Conservation (phyloP, 2,888 invertebrate species). For the Mamestra brassicae region DNA sequence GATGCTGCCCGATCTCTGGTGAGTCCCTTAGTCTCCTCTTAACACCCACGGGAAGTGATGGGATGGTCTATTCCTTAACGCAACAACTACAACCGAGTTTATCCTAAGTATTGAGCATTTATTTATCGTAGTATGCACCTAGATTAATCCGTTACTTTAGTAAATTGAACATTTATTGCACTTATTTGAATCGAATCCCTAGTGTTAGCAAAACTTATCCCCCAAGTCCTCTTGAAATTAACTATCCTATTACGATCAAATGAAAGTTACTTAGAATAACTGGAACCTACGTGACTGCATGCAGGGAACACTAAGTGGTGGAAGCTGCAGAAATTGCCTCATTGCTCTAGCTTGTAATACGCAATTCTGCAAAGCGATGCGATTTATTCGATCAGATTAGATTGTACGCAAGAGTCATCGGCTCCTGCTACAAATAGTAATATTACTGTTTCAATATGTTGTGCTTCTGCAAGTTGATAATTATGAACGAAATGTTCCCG, state of each 20-base stretch:
- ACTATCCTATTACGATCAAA: slow-evolving; percentile 17
- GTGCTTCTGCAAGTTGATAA: slow-evolving; percentile 20
- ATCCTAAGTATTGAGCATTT: background rate
- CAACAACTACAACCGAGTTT: background rate
- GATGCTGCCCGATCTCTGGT: no score
- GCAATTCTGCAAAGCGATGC: slow-evolving; percentile 48
- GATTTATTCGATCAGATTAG: slow-evolving; percentile 44
- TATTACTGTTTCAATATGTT: slow-evolving; percentile 4
- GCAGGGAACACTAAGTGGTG: slow-evolving; percentile 25
- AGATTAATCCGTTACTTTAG: background rate
- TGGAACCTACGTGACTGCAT: slow-evolving; percentile 43
- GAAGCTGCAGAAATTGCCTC: slow-evolving; percentile 41
- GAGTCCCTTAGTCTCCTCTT: no score
- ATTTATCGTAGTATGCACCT: background rate
- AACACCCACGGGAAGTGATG: no score
- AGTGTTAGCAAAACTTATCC: background rate
- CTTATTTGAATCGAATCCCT: background rate
- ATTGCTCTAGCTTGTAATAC: slow-evolving; percentile 26
- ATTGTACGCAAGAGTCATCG: slow-evolving; percentile 21
- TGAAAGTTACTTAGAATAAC: slow-evolving; percentile 38
- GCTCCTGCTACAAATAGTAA: slow-evolving; percentile 25
- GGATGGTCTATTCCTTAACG: no score
- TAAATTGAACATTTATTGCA: background rate
- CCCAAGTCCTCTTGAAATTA: slow-evolving; percentile 19
- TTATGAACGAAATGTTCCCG: slow-evolving; percentile 12